Percentiles rank a stretch among this genome's conserved stretches.
Evolutionary conservation across 2,113 vertebrate species (phyloP).

Genomic region (Caracal caracal): DNA sequence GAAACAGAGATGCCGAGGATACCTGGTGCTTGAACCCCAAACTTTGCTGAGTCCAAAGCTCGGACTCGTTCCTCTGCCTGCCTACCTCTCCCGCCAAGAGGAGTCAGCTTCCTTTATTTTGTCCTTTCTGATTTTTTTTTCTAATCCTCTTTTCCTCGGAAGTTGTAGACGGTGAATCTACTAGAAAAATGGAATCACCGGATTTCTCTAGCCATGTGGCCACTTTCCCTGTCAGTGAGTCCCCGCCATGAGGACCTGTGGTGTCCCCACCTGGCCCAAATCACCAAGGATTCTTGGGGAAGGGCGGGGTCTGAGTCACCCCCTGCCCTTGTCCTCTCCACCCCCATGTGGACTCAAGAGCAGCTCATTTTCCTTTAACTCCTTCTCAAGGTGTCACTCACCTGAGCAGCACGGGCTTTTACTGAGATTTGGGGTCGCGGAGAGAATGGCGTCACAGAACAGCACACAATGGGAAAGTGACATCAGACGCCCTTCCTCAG

Average conservation of each 20-base stretch:
- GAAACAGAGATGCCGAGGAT: not conserved
- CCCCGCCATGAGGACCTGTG: not conserved
- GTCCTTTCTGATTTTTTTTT: not conserved
- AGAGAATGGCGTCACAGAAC: not conserved
- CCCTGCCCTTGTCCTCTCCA: not conserved
- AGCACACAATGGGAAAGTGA: not conserved
- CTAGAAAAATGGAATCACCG: not conserved
- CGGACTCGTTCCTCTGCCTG: accelerated
- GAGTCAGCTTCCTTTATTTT: not conserved
- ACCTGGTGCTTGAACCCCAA: not conserved
- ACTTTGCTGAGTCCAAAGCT: not conserved
- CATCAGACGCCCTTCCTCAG: not conserved
- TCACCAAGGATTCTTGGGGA: not conserved
- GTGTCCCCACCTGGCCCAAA: not conserved
- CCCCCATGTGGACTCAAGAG: not conserved
- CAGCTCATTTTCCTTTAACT: not conserved
- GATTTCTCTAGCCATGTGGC: not conserved
- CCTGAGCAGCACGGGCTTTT: not conserved
- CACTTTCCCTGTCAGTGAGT: not conserved
- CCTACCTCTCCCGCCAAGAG: not conserved
- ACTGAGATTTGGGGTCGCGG: not conserved
- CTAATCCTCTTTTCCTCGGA: not conserved
- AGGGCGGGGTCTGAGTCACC: not conserved
- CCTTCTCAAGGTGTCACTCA: not conserved
- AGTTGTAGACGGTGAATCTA: not conserved